These are phyloP conservation scores for Meteorus cinctellus DNA, from an alignment of 2,888 invertebrate genomes.

Conservation along the genomic window DNA sequence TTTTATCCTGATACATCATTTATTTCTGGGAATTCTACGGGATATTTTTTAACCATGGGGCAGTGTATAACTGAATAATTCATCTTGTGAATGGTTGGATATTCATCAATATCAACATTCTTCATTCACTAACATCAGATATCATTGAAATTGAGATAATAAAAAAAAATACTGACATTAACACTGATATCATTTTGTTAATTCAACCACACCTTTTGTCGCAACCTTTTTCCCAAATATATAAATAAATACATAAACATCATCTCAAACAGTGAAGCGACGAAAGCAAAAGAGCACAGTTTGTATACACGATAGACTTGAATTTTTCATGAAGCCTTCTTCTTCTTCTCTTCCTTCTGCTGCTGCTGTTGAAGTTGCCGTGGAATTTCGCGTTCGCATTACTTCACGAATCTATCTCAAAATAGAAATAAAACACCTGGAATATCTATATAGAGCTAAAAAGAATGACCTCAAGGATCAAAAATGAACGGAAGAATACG, in stretches of 20 bases:
- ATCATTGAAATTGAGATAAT: no score
- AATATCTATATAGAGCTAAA: background rate
- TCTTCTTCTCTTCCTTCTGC: background rate
- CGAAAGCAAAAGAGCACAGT: background rate
- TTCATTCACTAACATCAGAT: no score
- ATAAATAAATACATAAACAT: slow-evolving; percentile 9
- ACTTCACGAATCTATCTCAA: background rate
- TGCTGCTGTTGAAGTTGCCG: background rate
- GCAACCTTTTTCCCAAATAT: background rate
- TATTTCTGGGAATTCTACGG: background rate
- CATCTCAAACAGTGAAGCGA: background rate
- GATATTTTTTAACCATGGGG: background rate
- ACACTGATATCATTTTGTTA: no score
- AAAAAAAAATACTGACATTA: no score
- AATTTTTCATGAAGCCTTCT: slow-evolving; percentile 14
- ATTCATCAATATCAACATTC: no score
- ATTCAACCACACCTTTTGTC: background rate
- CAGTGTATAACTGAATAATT: background rate
- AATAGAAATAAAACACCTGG: background rate
- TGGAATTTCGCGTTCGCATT: background rate
- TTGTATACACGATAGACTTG: background rate
- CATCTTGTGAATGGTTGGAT: no score
- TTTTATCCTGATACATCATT: background rate
- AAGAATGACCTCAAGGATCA: background rate
- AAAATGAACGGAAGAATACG: background rate